Base-by-base conservation (phyloP, 2,888 invertebrate genomes). In the Prosopocoilus inquinatus region DNA sequence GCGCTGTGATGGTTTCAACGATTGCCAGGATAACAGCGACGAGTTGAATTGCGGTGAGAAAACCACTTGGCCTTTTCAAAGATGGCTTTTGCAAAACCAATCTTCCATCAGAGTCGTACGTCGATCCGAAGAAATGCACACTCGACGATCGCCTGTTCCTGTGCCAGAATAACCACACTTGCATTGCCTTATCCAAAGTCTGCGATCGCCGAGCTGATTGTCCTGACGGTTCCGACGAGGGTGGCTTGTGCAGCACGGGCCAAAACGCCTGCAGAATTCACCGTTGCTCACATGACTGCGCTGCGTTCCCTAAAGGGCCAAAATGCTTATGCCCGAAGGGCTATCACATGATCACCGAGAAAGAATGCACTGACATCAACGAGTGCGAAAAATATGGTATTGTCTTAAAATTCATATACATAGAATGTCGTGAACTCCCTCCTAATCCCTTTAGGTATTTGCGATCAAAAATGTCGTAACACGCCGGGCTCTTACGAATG, bases 401-500 rank as follows among this genome's bases (percentile, higher is more conserved):
- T 12, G n/a, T n/a, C n/a, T n/a, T n/a, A n/a, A n/a, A n/a, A n/a
- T n/a, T n/a, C n/a, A n/a, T n/a, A n/a, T n/a, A n/a, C n/a, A n/a
- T n/a, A 8, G 7, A 38, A 12, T 38, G 13, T 38, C 9, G 4
- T 5, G 11, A 11, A 28, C 43, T 43, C 9, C 44, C n/a, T n/a
- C 45, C 12, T 28, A 12, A 50, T 16, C 33, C 45, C 59, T 65
- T 8, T 12, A 75, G 75, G 73, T 0, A 75, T 80, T 5, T 91
- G 91, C 68, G 87, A 88, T 48, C 91, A 91, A 60, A 74, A 70
- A 9, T 92, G 91, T 67, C 65, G 75, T 0, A 89, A 90, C 62
- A 75, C 64, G 0, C 70, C 74, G 0, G 86, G 87, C 0, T 80
- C 83, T 0, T 88, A 82, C 65, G 69, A 62, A 2, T 91, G 91